A percentile compares a stretch with the other conserved stretches of the same genome.
Evolutionary conservation across 2,797 vertebrate species (phyloP).

Genomic region (Acestrorhynchus altus): DNA sequence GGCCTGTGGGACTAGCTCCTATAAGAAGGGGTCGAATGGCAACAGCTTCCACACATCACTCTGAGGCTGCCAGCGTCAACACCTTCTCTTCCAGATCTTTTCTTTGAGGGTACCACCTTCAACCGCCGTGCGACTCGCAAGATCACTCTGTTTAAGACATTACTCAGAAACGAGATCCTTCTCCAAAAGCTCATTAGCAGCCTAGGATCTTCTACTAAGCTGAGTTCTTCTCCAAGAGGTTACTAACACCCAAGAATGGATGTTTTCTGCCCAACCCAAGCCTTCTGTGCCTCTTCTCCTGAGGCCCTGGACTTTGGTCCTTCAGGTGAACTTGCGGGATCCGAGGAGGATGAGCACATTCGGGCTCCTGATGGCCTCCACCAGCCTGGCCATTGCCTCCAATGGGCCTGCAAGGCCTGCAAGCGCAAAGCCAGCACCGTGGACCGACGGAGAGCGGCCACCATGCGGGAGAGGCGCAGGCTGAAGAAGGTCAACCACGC

Average conservation of each 20-base stretch:
- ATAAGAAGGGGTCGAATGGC: conserved; percentile 85
- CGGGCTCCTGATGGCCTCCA: conserved; percentile 87
- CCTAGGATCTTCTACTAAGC: no score
- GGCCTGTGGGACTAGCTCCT: conserved; percentile 81
- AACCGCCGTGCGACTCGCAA: no score
- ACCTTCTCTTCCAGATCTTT: neutral
- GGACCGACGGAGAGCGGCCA: conserved; percentile 93
- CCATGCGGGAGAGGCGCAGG: conserved; percentile 94
- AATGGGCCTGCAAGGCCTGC: conserved; percentile 99
- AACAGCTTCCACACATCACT: conserved; percentile 80
- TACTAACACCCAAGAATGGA: conserved; percentile 77
- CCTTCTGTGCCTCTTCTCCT: conserved; percentile 88
- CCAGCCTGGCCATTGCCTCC: conserved; percentile 93
- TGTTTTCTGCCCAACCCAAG: conserved; percentile 88
- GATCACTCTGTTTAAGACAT: neutral
- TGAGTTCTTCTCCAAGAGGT: neutral
- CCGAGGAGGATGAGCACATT: conserved; percentile 91
- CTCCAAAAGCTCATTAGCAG: neutral
- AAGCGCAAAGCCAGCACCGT: conserved; percentile 92
- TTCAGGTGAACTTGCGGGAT: conserved; percentile 77
- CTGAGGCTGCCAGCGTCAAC: conserved; percentile 59
- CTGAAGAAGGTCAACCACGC: conserved; percentile 98
- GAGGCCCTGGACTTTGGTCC: conserved; percentile 84
- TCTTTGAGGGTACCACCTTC: neutral
- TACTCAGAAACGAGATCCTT: neutral